Conservation (phyloP, 35 echinoderm and acorn worm species). For the Chiridota heheva region DNA sequence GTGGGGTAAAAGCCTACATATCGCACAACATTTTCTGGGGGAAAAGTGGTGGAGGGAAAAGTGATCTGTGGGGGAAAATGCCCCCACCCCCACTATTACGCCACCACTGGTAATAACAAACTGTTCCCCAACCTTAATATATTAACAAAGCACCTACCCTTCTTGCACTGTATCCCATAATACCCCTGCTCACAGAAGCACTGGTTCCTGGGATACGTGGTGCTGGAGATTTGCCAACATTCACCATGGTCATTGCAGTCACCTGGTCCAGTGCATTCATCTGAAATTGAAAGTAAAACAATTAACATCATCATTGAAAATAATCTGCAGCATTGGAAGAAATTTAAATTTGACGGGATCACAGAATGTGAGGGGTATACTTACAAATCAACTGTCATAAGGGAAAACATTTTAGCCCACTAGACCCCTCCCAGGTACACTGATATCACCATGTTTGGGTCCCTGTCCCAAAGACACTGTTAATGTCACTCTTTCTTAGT, state of each 20-base stretch:
- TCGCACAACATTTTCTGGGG: not conserved
- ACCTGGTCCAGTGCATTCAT: constrained; percentile 51
- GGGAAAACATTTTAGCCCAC: no score
- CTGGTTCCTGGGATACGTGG: constrained; percentile 55
- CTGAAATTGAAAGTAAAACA: constrained; percentile 39
- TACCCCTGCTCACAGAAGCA: constrained; percentile 80
- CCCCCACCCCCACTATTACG: not conserved
- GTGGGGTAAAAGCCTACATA: no score
- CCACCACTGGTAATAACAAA: not conserved
- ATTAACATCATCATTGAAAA: no score
- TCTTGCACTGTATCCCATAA: constrained; percentile 77
- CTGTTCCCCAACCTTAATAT: not conserved
- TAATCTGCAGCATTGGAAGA: no score
- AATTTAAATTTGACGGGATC: no score
- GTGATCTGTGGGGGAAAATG: not conserved
- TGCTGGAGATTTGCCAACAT: constrained; percentile 54
- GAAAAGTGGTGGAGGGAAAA: not conserved
- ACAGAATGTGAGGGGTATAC: no score
- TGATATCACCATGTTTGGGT: no score
- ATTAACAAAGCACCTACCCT: constrained; percentile 22
- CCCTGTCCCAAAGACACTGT: no score
- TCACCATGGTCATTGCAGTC: constrained; percentile 66
- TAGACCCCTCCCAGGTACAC: no score
- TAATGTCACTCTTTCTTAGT: no score
- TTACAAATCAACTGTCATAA: no score